phyloP scores from a whole-genome alignment of 2,888 invertebrate genomes.

The Proisotoma minuta region DNA sequence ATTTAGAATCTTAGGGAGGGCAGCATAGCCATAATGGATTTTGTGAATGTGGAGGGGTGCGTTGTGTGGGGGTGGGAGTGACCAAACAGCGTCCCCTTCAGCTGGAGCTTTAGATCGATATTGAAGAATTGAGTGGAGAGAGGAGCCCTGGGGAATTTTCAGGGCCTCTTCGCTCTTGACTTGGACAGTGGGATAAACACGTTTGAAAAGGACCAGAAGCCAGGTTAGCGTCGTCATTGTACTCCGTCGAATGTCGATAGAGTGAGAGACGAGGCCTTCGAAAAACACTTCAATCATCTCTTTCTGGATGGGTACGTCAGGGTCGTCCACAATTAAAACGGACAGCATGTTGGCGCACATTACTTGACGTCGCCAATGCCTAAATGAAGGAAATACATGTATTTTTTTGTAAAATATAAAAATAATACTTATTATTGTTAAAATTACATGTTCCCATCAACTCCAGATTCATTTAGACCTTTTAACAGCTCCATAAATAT shows the following conservation, averaged over 20 bases:
- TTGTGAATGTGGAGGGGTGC: slow-evolving; percentile 40
- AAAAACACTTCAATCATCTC: slow-evolving; percentile 41
- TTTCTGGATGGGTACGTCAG: slow-evolving; percentile 26
- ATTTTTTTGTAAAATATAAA: neutral
- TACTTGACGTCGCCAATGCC: slow-evolving; percentile 46
- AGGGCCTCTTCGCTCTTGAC: slow-evolving; percentile 38
- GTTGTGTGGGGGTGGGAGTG: slow-evolving; percentile 9
- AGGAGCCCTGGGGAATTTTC: slow-evolving; percentile 36
- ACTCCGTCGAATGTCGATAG: slow-evolving; percentile 41
- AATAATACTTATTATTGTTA: neutral
- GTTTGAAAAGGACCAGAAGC: slow-evolving; percentile 42
- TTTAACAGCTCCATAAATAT: slow-evolving; percentile 29
- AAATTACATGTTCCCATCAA: slow-evolving; percentile 34
- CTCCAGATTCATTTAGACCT: slow-evolving; percentile 29
- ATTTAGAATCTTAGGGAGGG: slow-evolving; percentile 31
- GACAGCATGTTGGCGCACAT: slow-evolving; percentile 44
- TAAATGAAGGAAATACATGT: slow-evolving; percentile 1
- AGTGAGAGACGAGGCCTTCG: slow-evolving; percentile 37
- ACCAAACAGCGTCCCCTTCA: slow-evolving; percentile 17
- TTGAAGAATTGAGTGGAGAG: slow-evolving; percentile 43
- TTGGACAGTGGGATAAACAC: slow-evolving; percentile 30
- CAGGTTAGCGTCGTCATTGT: slow-evolving; percentile 39
- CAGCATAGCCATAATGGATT: slow-evolving; percentile 43
- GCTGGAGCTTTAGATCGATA: slow-evolving; percentile 25
- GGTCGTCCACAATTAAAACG: slow-evolving; percentile 42